Base-by-base conservation (phyloP, 2,113 vertebrate species). In the Nibea albiflora region DNA sequence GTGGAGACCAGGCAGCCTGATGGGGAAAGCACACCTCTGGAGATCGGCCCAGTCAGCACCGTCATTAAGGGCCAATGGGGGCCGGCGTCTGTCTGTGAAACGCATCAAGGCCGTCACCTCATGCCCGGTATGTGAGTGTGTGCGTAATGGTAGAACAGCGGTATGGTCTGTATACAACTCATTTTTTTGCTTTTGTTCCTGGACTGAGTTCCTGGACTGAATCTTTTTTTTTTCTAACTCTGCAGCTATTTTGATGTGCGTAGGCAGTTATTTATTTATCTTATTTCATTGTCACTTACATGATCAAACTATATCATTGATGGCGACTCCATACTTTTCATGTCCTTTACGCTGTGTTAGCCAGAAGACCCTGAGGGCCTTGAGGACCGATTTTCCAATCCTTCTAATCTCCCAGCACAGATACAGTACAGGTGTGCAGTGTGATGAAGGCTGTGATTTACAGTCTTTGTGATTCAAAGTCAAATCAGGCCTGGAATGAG, bases 21-120 rank as follows among this genome's bases (percentile, higher is more conserved):
- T 90, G 89, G 79, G 75, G 86, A 90, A 90, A 90, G 77, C 88
- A 89, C 74, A 91, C 86, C 83, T 88, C 88, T 77, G 89, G 85
- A 86, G 62, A 69, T 61, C 60, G 10, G 80, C 86, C 88, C 76
- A 60, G 89, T 87, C 84, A 84, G 84, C 35, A 47, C 54, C 44
- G 70, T 76, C 81, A 77, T 58, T 75, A 65, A 64, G 50, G 73
- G n/a, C 72, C 3, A 26, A 68, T 73, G 67, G 76, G 72, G 72
- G 80, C 60, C 8, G 77, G 58, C 20, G 22, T 64, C 84, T 56
- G 81, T 39, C 88, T 90, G 89, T 44, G 52, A 86, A 90, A 90
- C 10, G 11, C 82, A 88, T 91, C 70, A 73, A 35, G 74, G 28
- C 63, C 16, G 17, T 84, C 84, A 70, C 81, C 79, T 71, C 80